Base-by-base conservation (phyloP, 1,140 invertebrate genomes). In the Trachelipus rathkii region DNA sequence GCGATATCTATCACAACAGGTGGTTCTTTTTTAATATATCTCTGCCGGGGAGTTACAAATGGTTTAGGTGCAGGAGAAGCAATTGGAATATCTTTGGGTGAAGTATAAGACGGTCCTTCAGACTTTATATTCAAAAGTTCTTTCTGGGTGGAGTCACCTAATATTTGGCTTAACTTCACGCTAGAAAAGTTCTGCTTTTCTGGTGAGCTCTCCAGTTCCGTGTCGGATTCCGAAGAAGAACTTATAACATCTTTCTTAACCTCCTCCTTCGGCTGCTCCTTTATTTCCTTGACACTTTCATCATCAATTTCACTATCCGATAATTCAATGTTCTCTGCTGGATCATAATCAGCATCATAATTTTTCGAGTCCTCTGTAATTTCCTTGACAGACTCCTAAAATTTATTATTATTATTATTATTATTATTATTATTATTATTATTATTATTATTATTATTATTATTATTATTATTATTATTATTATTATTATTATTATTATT, bases 401-500 rank as follows among this genome's bases (percentile, higher is more conserved):
- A 60, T 4, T 15, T 60, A 19, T 15, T 60, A 8, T 60, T 60
- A 60, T 60, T 60, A 8, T 60, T 60, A 60, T 60, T 60, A 8
- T 15, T 60, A 19, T 15, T 60, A 60, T 60, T 60, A 60, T 60
- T 60, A 60, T 60, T 60, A 60, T 60, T 60, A 60, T 60, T 60
- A 60, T 60, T 60, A 60, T 60, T 60, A 60, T 60, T 60, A 60
- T 60, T 60, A 60, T 60, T 60, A 60, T 60, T 60, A 60, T 60
- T 60, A 60, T 60, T 60, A 60, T 60, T 60, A 13, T 19, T 60
- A 4, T 15, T 2, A 60, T 60, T 60, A 60, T 60, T 60, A 60
- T 60, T 60, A 60, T 60, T 60, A 60, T 60, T 60, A 60, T 60
- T 60, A 60, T 60, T 60, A 60, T 60, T 60, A 13, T 19, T 60